These are phyloP conservation scores for Caenorhabditis imperialis DNA, from an alignment of 2,888 invertebrate genomes.

Conservation along the genomic window DNA sequence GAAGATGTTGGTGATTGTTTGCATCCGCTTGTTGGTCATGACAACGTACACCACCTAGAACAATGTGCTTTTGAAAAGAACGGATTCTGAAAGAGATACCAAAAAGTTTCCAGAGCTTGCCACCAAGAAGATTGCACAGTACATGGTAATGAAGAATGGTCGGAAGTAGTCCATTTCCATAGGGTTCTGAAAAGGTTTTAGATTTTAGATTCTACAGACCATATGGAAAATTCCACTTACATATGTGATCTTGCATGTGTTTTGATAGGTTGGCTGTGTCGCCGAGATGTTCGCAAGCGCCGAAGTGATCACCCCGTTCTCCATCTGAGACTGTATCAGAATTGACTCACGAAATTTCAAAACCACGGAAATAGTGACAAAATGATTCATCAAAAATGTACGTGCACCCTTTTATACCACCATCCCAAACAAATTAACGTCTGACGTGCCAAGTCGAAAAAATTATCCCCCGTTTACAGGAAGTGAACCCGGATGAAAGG, in stretches of 20 bases:
- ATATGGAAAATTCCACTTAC: too few species aligned
- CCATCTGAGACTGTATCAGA: too few species aligned
- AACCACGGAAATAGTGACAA: too few species aligned
- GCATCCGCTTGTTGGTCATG: slow-evolving; percentile 92
- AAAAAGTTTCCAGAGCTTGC: slow-evolving; percentile 91
- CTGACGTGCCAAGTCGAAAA: too few species aligned
- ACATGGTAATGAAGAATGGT: slow-evolving; percentile 80
- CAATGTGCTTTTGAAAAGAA: neutral
- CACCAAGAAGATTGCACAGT: slow-evolving; percentile 87
- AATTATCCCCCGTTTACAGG: too few species aligned
- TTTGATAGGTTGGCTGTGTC: slow-evolving; percentile 5
- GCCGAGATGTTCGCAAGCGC: too few species aligned
- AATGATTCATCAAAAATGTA: too few species aligned
- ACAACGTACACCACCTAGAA: slow-evolving; percentile 88
- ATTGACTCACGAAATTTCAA: too few species aligned
- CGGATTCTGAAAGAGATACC: slow-evolving; percentile 78
- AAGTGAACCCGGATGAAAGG: neutral
- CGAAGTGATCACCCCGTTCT: too few species aligned
- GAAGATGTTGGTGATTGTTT: slow-evolving; percentile 96
- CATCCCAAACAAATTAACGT: too few species aligned
- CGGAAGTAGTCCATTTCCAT: slow-evolving; percentile 64
- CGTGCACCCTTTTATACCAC: too few species aligned
- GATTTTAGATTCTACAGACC: too few species aligned
- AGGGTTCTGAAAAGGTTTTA: slow-evolving; percentile 57
- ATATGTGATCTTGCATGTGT: slow-evolving; percentile 25